These are phyloP conservation scores for Zygaena filipendulae DNA, from an alignment of 2,888 invertebrate species.

Conservation along the genomic window DNA sequence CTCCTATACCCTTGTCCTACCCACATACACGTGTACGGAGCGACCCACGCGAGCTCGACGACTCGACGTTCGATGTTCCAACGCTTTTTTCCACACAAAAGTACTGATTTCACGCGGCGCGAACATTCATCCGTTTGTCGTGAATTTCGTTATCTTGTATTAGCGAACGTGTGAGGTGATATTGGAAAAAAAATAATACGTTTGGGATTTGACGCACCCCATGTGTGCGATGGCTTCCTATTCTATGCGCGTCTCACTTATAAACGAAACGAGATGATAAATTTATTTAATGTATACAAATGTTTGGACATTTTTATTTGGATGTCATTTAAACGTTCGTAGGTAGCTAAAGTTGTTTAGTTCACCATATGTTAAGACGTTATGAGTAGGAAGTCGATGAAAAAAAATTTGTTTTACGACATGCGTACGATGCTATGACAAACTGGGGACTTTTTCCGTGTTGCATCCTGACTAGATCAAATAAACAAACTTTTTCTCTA, in stretches of 20 bases:
- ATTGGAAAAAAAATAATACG: constrained; percentile 67
- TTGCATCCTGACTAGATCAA: constrained; percentile 29
- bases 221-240: constrained; percentile 62
- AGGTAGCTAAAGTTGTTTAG: constrained; percentile 67
- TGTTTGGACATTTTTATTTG: constrained; percentile 69
- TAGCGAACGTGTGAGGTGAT: constrained; percentile 51
- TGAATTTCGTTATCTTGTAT: constrained; percentile 63
- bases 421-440: constrained; percentile 55
- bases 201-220: constrained; percentile 64
- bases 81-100: constrained; percentile 44
- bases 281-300: constrained; percentile 69
- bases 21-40: constrained; percentile 60
- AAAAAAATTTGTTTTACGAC: constrained; percentile 60
- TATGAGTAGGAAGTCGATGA: constrained; percentile 53
- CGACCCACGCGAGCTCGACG: constrained; percentile 38
- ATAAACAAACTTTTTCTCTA: constrained; percentile 32
- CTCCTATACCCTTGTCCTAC: constrained; percentile 58
- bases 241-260: constrained; percentile 43
- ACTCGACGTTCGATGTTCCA: constrained; percentile 33
- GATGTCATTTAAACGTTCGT: constrained; percentile 62
- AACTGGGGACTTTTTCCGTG: constrained; percentile 36
- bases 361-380: constrained; percentile 62
- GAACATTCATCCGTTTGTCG: constrained; percentile 63
- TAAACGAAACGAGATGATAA: constrained; percentile 63
- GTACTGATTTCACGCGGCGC: constrained; percentile 66